phyloP scores from a whole-genome alignment of 2,113 vertebrate genomes.

The Addax nasomaculatus region DNA sequence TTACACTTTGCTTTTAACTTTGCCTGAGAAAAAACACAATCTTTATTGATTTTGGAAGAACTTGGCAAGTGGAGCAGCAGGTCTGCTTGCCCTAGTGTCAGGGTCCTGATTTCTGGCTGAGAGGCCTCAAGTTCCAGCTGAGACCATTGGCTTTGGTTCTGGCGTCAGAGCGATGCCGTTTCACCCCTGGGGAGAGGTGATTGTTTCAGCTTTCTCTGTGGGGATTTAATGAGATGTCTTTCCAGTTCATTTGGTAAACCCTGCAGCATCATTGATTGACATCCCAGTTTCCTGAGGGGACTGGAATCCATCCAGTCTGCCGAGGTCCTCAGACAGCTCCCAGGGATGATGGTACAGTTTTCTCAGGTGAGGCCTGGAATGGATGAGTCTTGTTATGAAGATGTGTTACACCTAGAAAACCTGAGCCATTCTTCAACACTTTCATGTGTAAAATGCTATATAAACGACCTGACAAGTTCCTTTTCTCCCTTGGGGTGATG shows the following conservation, averaged over 20 bases:
- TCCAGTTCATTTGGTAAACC: neutral
- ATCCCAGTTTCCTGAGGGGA: neutral
- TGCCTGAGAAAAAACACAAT: neutral
- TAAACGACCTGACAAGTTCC: neutral
- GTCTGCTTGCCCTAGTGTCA: neutral
- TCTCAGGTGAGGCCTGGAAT: neutral
- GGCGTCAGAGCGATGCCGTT: neutral
- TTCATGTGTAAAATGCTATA: neutral
- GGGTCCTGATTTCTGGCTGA: neutral
- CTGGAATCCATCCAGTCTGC: neutral
- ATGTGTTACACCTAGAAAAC: neutral
- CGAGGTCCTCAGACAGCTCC: neutral
- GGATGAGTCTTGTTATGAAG: neutral
- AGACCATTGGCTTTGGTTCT: conserved; percentile 28
- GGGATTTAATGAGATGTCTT: conserved; percentile 31
- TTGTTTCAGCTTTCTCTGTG: conserved; percentile 37
- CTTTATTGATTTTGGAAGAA: neutral
- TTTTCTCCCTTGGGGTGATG: neutral
- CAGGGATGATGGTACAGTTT: neutral
- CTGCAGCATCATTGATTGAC: neutral
- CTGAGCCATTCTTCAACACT: neutral
- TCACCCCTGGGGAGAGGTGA: conserved; percentile 14
- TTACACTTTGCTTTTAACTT: neutral
- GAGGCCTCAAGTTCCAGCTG: neutral
- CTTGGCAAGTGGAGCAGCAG: neutral